phyloP scores from a whole-genome alignment of 2,797 vertebrate species.

The Darevskia nairensis region DNA sequence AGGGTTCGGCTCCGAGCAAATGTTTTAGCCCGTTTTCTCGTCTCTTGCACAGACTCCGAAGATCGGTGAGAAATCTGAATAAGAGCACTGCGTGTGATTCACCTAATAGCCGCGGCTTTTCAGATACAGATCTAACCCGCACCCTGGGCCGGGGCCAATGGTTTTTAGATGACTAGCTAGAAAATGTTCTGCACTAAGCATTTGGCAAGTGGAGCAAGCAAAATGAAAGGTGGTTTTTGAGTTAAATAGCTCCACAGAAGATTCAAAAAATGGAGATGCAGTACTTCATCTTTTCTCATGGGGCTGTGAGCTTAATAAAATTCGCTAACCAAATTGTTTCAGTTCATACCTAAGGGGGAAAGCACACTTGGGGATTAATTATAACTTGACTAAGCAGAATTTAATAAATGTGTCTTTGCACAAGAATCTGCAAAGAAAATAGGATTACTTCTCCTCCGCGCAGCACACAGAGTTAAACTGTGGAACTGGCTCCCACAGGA shows the following conservation, averaged over 20 bases:
- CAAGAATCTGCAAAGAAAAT: neutral
- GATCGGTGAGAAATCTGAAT: constrained; percentile 9
- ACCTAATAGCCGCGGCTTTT: neutral
- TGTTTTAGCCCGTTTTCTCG: neutral
- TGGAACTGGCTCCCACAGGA: too few relatives aligned
- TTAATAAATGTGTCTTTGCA: constrained; percentile 10
- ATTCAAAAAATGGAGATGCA: neutral
- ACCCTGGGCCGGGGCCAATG: neutral
- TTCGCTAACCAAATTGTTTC: neutral
- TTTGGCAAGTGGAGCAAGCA: neutral
- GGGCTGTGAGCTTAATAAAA: neutral
- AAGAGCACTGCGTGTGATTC: rapidly evolving
- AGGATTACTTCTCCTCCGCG: neutral
- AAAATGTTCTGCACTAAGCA: neutral
- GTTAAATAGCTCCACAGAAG: neutral
- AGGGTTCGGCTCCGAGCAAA: neutral
- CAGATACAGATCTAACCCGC: neutral
- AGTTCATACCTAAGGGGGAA: neutral
- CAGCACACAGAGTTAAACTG: too few relatives aligned
- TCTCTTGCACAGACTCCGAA: neutral
- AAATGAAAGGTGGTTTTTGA: constrained; percentile 10
- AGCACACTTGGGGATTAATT: neutral
- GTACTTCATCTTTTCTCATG: rapidly evolving
- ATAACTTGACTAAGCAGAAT: neutral
- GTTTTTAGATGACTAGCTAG: neutral